These are phyloP conservation scores for Drosophila ohnishii DNA, from an alignment of 1,140 invertebrate genomes.

Conservation along the genomic window DNA sequence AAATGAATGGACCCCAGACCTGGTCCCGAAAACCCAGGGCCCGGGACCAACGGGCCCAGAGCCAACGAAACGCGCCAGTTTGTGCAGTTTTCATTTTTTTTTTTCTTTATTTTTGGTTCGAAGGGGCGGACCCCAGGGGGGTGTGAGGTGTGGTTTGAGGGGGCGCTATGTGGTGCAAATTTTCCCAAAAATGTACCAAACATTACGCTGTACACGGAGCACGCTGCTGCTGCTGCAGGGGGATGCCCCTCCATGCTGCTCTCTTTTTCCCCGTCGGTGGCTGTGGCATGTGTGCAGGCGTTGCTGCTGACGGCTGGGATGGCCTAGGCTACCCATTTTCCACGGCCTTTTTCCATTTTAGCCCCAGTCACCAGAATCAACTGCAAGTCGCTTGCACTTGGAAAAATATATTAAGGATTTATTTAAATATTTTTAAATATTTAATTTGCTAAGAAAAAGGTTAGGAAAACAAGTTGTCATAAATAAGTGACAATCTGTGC, in stretches of 20 bases:
- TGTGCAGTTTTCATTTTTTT: conserved; percentile 47
- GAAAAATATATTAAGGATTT: background rate
- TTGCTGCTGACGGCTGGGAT: conserved; percentile 46
- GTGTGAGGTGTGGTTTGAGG: conserved; percentile 18
- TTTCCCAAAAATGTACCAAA: conserved; percentile 76
- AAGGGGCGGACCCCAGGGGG: conserved; percentile 10
- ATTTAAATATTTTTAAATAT: too few species aligned
- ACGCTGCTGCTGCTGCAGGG: conserved; percentile 18
- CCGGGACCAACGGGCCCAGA: conserved; percentile 15
- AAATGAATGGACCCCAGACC: conserved; percentile 66
- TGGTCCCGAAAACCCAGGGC: conserved; percentile 16
- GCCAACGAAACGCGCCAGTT: conserved; percentile 62
- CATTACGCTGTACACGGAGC: conserved; percentile 69
- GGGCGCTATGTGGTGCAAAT: conserved; percentile 63
- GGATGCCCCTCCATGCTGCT: background rate
- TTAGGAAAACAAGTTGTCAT: too few species aligned
- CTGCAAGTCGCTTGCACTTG: conserved; percentile 23
- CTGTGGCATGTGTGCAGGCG: conserved; percentile 63
- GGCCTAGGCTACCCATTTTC: conserved; percentile 29
- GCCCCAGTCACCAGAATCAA: conserved; percentile 4
- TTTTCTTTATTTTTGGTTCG: conserved; percentile 9
- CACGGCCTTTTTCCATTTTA: conserved; percentile 25
- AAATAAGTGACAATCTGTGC: background rate
- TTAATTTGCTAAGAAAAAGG: too few species aligned
- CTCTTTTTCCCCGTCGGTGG: background rate